Evolutionary conservation across 2,797 vertebrate genomes (phyloP), one percentile per base, ranked within the genome.

Genomic region (Lepidocolaptes lacrymiger): DNA sequence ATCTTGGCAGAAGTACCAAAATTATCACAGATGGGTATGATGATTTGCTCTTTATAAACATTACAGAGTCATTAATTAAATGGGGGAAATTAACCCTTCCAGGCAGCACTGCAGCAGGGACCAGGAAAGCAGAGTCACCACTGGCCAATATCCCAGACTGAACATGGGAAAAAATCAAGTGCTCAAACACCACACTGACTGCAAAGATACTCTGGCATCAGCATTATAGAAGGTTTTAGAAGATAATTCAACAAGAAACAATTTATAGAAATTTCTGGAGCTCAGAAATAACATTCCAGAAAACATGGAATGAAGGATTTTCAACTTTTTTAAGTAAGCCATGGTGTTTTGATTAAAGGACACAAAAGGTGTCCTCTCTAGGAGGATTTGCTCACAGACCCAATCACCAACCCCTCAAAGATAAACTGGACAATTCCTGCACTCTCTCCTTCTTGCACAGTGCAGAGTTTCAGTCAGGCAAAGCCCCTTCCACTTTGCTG

Each of bases 1-100:
- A 0, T 82, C 88, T 96, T 95, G 85, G 90, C 92, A 83, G 41
- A 67, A 21, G 28, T 26, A 90, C 59, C 52, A 22, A 79, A 63
- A 61, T 76, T 76, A 63, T 54, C 80, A 56, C 80, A 94, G 77
- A 93, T 61, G 74, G 32, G 8, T 79, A 79, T 32, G 56, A 90
- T 86, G 52, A 79, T 88, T 91, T 96, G 85, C 21, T 87, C 85
- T 74, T 73, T 74, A 76, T 61, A 93, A 92, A 92, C 80, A 91
- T 88, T 59, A 63, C 48, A 61, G 49, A 93, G 26, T 15, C 77
- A 39, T 84, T 93, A 89, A 95, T 93, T 88, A 89, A 79, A 84
- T 52, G 78, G 30, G 27, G 49, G 41, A 90, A 88, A 86, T 82
- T 84, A 93, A 90, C 77, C 73, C 64, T 88, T 90, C 55, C 61